Conservation (phyloP, 2,797 vertebrate genomes). For the Sebastes diaconus region DNA sequence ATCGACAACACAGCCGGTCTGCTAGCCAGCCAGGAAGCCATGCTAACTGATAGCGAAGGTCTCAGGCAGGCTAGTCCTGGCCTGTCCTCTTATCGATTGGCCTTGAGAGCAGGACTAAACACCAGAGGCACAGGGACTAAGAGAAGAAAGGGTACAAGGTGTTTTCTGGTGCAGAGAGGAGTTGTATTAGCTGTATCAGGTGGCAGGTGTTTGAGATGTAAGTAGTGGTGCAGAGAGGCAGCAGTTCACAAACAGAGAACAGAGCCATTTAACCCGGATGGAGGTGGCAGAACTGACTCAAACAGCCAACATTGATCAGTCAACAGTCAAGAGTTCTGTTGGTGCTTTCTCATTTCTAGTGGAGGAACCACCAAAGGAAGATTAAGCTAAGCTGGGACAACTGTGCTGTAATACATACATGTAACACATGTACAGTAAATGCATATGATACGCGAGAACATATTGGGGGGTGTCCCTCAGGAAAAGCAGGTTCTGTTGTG, state of each 20-base stretch:
- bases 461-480: no score
- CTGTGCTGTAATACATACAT: neutral
- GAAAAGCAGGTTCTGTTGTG: no score
- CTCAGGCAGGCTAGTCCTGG: slow-evolving; percentile 6
- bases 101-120: slow-evolving; percentile 19
- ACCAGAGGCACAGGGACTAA: neutral
- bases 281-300: neutral
- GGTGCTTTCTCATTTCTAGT: neutral
- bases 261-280: neutral
- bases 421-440: neutral
- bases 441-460: no score
- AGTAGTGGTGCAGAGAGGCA: neutral
- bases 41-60: slow-evolving; percentile 55
- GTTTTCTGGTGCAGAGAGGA: neutral
- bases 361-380: neutral
- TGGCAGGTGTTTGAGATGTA: neutral
- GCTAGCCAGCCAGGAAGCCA: neutral
- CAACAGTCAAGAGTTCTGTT: neutral
- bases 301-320: neutral
- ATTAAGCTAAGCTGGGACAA: neutral
- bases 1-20: neutral
- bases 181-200: neutral
- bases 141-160: neutral
- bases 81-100: slow-evolving; percentile 42
- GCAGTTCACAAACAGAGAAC: neutral